These are phyloP conservation scores for Acleris cristana DNA, from an alignment of 2,888 invertebrate genomes.

Conservation along the genomic window DNA sequence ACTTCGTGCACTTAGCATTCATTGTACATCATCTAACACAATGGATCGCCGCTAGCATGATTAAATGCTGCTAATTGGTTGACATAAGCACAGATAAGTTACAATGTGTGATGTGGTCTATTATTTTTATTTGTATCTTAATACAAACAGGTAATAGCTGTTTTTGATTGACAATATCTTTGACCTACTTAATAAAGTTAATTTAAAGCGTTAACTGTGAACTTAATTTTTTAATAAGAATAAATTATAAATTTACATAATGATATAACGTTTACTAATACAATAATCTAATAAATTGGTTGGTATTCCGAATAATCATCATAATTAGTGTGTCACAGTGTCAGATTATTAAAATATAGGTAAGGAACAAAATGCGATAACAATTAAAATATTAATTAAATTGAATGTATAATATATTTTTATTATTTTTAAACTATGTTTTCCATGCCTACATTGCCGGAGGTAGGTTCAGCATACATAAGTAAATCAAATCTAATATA, in stretches of 20 bases:
- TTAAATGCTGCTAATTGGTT: constrained; percentile 46
- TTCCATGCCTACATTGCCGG: too few species aligned
- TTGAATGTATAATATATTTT: too few species aligned
- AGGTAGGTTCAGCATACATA: too few species aligned
- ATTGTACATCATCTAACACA: constrained; percentile 47
- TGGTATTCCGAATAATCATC: too few species aligned
- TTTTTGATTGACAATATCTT: not conserved
- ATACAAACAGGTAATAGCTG: not conserved
- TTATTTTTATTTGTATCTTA: not conserved
- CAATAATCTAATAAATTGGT: not conserved
- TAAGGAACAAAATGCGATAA: too few species aligned
- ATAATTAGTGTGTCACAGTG: too few species aligned
- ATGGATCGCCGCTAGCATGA: constrained; percentile 43
- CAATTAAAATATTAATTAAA: too few species aligned
- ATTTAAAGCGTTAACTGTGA: not conserved
- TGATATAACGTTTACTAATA: not conserved
- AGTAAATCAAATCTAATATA: too few species aligned
- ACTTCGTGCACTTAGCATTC: constrained; percentile 63
- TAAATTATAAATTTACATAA: constrained; percentile 10
- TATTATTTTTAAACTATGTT: too few species aligned
- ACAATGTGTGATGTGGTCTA: constrained; percentile 5
- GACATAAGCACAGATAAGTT: not conserved
- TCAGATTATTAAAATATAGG: too few species aligned
- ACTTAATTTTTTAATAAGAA: not conserved
- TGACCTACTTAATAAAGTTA: not conserved